phyloP scores from a whole-genome alignment of 2,797 vertebrate species.

The Acrocephalus scirpaceus region DNA sequence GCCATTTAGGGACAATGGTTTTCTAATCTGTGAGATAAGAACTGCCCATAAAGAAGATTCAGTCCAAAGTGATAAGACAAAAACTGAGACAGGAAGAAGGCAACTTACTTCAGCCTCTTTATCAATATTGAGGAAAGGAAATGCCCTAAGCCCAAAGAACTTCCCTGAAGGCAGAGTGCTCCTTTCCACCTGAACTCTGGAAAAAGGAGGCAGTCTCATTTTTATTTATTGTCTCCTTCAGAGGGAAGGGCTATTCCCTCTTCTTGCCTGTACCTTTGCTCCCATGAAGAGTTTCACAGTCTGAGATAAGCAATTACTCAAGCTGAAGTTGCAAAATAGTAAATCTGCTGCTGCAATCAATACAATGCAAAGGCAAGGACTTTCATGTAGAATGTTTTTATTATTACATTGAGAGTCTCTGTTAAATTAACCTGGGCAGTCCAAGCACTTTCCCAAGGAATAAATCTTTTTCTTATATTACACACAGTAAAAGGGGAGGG shows the following conservation, averaged over 20 bases:
- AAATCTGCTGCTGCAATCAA: slow-evolving; percentile 34
- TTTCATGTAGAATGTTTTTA: slow-evolving; percentile 52
- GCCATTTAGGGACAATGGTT: not conserved
- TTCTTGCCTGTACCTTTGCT: fast-evolving
- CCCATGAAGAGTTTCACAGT: not conserved
- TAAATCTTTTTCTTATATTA: slow-evolving; percentile 8
- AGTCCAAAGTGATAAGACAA: not conserved
- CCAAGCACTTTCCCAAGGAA: not conserved
- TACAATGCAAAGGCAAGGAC: not conserved
- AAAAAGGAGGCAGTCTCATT: not conserved
- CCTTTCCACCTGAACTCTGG: not conserved
- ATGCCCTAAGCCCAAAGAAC: not conserved
- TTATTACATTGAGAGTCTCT: slow-evolving; percentile 43
- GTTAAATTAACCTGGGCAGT: slow-evolving; percentile 61
- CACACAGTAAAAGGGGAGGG: not conserved
- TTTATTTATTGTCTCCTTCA: not conserved
- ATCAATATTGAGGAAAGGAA: not conserved
- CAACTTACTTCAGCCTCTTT: not conserved
- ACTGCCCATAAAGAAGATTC: not conserved
- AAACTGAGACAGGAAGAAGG: not conserved
- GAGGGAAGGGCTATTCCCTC: not conserved
- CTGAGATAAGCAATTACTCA: not conserved
- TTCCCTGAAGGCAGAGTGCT: not conserved
- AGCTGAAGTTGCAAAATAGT: not conserved
- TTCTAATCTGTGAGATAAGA: not conserved